Conservation (phyloP, 2,113 vertebrate species). For the Thamnophis sirtalis region DNA sequence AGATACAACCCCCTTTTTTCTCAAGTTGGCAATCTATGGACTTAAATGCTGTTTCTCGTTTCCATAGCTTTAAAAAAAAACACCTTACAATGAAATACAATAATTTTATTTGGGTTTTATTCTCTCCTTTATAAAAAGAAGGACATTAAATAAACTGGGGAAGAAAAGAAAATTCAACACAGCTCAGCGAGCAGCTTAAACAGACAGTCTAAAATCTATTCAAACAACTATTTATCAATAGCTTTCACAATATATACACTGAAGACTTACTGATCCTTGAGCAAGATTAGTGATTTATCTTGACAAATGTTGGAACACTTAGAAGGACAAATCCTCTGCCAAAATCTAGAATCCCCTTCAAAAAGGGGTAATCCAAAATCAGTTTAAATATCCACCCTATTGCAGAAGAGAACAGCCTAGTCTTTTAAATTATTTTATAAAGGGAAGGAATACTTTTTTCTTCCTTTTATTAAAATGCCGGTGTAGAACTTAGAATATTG, state of each 20-base stretch:
- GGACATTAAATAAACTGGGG: rapidly evolving
- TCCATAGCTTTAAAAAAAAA: background rate
- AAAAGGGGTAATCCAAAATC: background rate
- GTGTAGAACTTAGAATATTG: background rate
- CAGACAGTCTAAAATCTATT: background rate
- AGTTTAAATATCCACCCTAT: background rate
- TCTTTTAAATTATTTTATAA: background rate
- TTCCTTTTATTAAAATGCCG: background rate
- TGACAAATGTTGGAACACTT: slow-evolving; percentile 14
- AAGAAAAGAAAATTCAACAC: background rate
- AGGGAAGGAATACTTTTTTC: background rate
- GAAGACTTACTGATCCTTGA: slow-evolving; percentile 8
- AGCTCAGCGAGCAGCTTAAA: background rate
- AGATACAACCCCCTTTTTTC: background rate
- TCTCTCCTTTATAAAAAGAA: background rate
- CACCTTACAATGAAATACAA: background rate
- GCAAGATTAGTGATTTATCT: slow-evolving; percentile 19
- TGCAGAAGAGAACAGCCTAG: background rate
- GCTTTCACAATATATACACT: background rate
- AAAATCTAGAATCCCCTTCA: slow-evolving; percentile 9
- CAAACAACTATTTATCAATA: background rate
- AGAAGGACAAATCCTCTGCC: background rate
- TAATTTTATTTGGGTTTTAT: slow-evolving; percentile 28
- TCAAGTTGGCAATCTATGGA: background rate
- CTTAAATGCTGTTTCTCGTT: background rate